These are phyloP conservation scores for Bubo scandiacus DNA, from an alignment of 2,113 vertebrate genomes.

Conservation along the genomic window DNA sequence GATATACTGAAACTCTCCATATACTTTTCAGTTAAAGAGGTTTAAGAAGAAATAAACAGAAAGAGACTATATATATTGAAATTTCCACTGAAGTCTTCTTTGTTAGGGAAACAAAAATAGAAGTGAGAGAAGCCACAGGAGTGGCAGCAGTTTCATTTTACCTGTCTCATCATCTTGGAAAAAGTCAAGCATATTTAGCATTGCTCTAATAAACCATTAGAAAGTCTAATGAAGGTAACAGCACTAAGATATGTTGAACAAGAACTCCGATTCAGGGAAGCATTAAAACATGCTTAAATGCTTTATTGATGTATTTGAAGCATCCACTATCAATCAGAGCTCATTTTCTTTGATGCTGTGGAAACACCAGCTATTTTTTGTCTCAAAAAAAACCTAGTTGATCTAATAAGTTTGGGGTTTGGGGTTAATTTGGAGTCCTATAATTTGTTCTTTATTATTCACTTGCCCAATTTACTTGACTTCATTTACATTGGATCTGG, in stretches of 20 bases:
- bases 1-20: background rate
- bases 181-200: background rate
- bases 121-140: background rate
- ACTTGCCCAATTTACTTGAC: background rate
- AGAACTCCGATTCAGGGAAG: background rate
- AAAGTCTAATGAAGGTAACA: background rate
- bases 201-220: background rate
- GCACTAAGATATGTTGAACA: background rate
- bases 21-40: background rate
- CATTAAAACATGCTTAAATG: background rate
- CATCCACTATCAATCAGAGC: background rate
- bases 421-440: background rate
- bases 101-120: background rate
- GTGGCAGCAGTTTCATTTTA: background rate
- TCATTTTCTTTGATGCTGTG: background rate
- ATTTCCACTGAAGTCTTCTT: background rate
- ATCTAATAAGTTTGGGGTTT: background rate
- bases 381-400: background rate
- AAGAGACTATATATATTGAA: background rate
- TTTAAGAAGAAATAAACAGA: background rate
- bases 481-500: background rate
- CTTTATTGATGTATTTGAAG: background rate
- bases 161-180: background rate
- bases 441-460: background rate
- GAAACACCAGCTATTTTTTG: background rate